Base-by-base conservation (phyloP, 2,113 vertebrate genomes). In the Paedocypris sp. region DNA sequence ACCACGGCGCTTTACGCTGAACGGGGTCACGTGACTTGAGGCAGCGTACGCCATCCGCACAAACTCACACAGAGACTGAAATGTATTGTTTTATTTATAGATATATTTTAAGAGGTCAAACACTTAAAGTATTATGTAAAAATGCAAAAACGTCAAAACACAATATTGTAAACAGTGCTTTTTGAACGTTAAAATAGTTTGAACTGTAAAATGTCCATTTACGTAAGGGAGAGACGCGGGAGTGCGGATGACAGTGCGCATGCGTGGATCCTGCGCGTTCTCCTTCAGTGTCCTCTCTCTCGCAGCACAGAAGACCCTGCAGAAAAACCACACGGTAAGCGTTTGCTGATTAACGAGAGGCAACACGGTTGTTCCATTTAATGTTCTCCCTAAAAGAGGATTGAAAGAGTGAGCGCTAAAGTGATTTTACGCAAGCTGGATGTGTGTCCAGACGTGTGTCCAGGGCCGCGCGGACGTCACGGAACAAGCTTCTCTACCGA, bases 211-310 rank as follows among this genome's bases (percentile, higher is more conserved):
- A 67, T 69, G 57, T 61, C 59, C 38, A 73, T 56, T 73, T 66
- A 56, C 73, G 71, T 67, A 69, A 66, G 13, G 1, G 4, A 41
- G 32, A 54, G 58, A 47, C 16, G 9, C 6, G 23, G 35, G 20
- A 39, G 9, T 48, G 9, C 6, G 16, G 13, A 28, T 31, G 26
- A 56, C 6, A n/a, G 41, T 25, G 74, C 82, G 80, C 82, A 6
- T 77, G 81, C 79, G 6, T 78, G 67, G 67, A 73, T 1, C 1
- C 57, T 9, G 49, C 46, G 20, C 51, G 78, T 66, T 82, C 78
- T 75, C 75, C 81, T 85, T 83, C 79, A 77, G 66, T 18, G 72
- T 73, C 73, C n/a, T 56, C 77, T 66, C 64, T 63, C 71, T 69
- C 70, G 54, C 62, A 50, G 16, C 49, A 49, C 66, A 49, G 65